Base-by-base conservation (phyloP, 2,888 invertebrate genomes). In the Julus scandinavius region DNA sequence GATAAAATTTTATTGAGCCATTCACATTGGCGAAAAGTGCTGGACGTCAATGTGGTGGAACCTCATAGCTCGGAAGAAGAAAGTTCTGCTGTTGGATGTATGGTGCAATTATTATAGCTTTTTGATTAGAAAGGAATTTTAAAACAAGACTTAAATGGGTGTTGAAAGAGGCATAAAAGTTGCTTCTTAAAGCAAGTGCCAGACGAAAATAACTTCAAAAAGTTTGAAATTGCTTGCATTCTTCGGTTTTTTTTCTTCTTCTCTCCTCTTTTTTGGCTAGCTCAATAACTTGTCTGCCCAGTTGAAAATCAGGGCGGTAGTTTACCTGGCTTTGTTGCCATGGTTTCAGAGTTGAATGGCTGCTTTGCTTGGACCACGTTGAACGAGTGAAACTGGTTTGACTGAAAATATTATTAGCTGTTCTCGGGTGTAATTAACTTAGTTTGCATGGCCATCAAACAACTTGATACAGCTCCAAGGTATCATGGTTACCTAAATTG, bases 221-320 rank as follows among this genome's bases (percentile, higher is more conserved):
- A 63, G 4, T n/a, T 63, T 20, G n/a, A 63, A 49, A 63, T 15
- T 63, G n/a, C 20, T 20, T 15, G 58, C 58, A 58, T 58, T n/a
- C 5, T 63, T 63, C 29, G n/a, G 0, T 63, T 63, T 63, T 63
- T 49, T 63, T 63, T 63, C 20, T 63, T 63, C n/a, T 63, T 20
- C 63, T 63, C 6, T 29, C 49, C 9, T 49, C 49, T 49, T 49
- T 29, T 54, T 54, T 54, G 54, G 63, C 20, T n/a, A 11, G 3
- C n/a, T 63, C 63, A n/a, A 63, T 63, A 63, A 63, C 63, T 63
- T 20, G 63, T 63, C 63, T 63, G 63, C 63, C 63, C 63, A 63
- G 63, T 63, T 63, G n/a, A 63, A 63, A 63, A 63, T n/a, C 63
- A 63, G 63, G 49, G 63, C 63, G 63, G 63, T 63, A 63, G n/a